Evolutionary conservation across 2,888 invertebrate genomes (phyloP).

Genomic region (Thera britannica): DNA sequence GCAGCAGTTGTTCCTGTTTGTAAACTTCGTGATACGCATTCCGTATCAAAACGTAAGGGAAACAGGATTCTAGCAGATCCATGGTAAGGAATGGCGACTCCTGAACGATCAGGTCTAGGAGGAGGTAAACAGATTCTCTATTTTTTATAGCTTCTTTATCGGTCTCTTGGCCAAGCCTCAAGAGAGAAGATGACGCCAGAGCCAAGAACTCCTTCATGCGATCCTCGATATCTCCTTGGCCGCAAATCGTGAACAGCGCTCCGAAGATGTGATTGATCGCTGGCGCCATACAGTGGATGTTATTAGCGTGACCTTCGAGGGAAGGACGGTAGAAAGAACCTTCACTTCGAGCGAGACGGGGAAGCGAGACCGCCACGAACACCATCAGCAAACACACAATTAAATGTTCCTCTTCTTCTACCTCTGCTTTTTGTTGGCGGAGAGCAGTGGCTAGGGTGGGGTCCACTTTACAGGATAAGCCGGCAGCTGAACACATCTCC

Average conservation of each 20-base stretch:
- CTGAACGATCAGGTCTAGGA: constrained; percentile 98
- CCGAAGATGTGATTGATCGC: constrained; percentile 98
- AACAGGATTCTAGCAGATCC: constrained; percentile 99
- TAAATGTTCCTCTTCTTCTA: constrained; percentile 96
- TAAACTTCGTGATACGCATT: constrained; percentile 99
- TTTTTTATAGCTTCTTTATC: constrained; percentile 97
- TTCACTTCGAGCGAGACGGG: constrained; percentile 96
- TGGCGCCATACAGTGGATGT: constrained; percentile 98
- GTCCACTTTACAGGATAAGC: constrained; percentile 96
- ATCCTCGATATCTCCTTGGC: constrained; percentile 98
- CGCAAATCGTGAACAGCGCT: constrained; percentile 97
- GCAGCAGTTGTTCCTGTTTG: constrained; percentile 91
- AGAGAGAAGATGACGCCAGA: constrained; percentile 96
- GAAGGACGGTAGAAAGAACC: constrained; percentile 95
- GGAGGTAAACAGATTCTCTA: constrained; percentile 97
- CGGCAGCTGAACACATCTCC: constrained; percentile 99
- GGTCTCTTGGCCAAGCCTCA: constrained; percentile 97
- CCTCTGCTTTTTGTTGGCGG: constrained; percentile 93
- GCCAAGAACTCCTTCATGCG: constrained; percentile 98
- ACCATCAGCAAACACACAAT: constrained; percentile 98
- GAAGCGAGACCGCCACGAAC: constrained; percentile 98
- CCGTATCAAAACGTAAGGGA: constrained; percentile 98
- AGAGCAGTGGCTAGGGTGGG: constrained; percentile 96
- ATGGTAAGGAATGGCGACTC: constrained; percentile 99
- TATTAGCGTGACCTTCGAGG: constrained; percentile 97